Conservation (phyloP, 2,113 vertebrate genomes). For the Isurus oxyrinchus region DNA sequence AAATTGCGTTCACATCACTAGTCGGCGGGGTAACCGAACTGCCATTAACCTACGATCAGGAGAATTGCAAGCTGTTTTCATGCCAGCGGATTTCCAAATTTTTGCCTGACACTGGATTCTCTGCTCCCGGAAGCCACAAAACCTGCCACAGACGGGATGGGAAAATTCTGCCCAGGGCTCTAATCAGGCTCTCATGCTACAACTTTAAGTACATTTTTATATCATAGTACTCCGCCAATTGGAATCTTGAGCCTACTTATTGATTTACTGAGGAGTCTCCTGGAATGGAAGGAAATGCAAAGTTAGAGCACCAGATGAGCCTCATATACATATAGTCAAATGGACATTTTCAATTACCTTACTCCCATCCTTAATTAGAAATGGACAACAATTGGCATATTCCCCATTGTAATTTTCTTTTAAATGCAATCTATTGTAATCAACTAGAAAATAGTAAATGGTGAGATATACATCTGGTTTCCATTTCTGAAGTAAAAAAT, state of each 20-base stretch:
- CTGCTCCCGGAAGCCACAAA: no score
- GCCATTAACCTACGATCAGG: no score
- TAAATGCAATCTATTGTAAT: constrained; percentile 74
- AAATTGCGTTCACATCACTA: no score
- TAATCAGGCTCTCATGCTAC: not conserved
- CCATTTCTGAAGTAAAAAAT: constrained; percentile 90
- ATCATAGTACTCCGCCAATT: not conserved
- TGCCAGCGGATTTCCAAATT: no score
- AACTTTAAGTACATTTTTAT: not conserved
- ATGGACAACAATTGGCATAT: constrained; percentile 73
- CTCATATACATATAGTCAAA: not conserved
- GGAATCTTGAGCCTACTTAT: not conserved
- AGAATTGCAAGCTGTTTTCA: no score
- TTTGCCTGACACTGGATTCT: no score
- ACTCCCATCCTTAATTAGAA: not conserved
- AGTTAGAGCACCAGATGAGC: not conserved
- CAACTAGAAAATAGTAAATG: constrained; percentile 88
- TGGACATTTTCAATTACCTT: not conserved
- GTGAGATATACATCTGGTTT: constrained; percentile 86
- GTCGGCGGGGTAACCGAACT: no score
- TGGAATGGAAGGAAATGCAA: not conserved
- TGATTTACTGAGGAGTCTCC: not conserved
- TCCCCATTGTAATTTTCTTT: constrained; percentile 73
- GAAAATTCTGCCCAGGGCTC: no score
- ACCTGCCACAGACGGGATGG: no score